phyloP scores from a whole-genome alignment of 2,888 invertebrate genomes.

The Acrobeloides nanus region DNA sequence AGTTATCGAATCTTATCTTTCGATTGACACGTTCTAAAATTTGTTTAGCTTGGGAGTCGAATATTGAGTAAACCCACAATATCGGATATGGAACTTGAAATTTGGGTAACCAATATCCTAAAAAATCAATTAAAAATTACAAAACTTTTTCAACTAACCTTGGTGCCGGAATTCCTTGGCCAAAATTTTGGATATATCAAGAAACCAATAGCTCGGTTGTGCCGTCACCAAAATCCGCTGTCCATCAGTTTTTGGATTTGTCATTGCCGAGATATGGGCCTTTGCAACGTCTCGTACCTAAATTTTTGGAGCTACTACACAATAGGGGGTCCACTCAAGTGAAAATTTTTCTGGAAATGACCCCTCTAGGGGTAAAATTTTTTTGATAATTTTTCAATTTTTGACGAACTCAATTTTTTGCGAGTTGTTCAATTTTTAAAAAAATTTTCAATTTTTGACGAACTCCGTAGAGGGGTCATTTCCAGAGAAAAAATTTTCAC shows the following conservation, averaged over 20 bases:
- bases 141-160: slow-evolving; percentile 42
- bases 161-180: slow-evolving; percentile 58
- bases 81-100: slow-evolving; percentile 55
- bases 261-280: slow-evolving; percentile 59
- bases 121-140: slow-evolving; percentile 1
- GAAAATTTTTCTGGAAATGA: too few species aligned
- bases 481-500: too few species aligned
- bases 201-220: slow-evolving; percentile 56
- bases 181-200: slow-evolving; percentile 57
- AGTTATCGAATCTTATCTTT: slow-evolving; percentile 53
- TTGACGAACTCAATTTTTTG: too few species aligned
- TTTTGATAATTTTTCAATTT: too few species aligned
- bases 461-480: too few species aligned
- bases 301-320: too few species aligned
- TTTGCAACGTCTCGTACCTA: slow-evolving; percentile 60
- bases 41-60: slow-evolving; percentile 57
- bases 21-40: slow-evolving; percentile 51
- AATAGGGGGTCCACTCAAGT: too few species aligned
- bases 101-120: slow-evolving; percentile 56
- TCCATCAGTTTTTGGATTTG: slow-evolving; percentile 56
- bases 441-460: too few species aligned
- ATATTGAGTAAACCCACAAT: slow-evolving; percentile 54
- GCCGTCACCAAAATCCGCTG: slow-evolving; percentile 53
- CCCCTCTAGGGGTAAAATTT: too few species aligned
- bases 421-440: too few species aligned